Conservation (phyloP, 1,140 invertebrate species). For the Akabosia matsudoensis region DNA sequence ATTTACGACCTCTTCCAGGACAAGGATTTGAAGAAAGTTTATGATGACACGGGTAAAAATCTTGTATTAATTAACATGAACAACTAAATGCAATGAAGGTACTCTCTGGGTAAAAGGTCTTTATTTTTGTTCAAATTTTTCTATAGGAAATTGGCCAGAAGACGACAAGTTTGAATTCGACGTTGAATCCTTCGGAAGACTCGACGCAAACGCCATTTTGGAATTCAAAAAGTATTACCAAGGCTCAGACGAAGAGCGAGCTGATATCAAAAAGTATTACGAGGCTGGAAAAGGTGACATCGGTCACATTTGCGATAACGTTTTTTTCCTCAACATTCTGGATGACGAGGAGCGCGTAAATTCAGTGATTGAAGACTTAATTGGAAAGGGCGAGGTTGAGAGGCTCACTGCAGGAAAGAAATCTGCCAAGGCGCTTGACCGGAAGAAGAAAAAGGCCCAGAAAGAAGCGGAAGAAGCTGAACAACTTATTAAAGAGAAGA, state of each 20-base stretch:
- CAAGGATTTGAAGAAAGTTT: conserved; percentile 31
- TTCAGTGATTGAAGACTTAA: conserved; percentile 26
- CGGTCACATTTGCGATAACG: conserved; percentile 35
- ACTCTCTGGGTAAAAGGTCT: no score
- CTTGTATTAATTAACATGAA: background rate
- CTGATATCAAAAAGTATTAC: conserved; percentile 35
- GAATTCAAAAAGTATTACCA: conserved; percentile 35
- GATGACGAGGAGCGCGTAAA: conserved; percentile 33
- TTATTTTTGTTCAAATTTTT: background rate
- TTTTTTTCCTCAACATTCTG: conserved; percentile 37
- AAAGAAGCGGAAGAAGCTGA: conserved; percentile 40
- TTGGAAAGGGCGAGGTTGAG: conserved; percentile 28
- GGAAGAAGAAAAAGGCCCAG: conserved; percentile 29
- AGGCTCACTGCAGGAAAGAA: background rate
- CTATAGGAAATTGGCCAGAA: conserved; percentile 39
- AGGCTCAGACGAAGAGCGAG: conserved; percentile 40
- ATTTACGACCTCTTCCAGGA: conserved; percentile 41
- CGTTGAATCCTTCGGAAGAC: conserved; percentile 15
- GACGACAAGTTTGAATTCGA: conserved; percentile 27
- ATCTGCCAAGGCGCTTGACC: background rate
- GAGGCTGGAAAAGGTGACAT: conserved; percentile 34
- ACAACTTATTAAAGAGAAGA: conserved; percentile 18
- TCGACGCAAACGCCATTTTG: conserved; percentile 27
- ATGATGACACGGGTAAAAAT: conserved; percentile 31
- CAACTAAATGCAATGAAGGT: no score